phyloP scores from a whole-genome alignment of 2,888 invertebrate genomes.

The Hirtodrosophila histrioides region DNA sequence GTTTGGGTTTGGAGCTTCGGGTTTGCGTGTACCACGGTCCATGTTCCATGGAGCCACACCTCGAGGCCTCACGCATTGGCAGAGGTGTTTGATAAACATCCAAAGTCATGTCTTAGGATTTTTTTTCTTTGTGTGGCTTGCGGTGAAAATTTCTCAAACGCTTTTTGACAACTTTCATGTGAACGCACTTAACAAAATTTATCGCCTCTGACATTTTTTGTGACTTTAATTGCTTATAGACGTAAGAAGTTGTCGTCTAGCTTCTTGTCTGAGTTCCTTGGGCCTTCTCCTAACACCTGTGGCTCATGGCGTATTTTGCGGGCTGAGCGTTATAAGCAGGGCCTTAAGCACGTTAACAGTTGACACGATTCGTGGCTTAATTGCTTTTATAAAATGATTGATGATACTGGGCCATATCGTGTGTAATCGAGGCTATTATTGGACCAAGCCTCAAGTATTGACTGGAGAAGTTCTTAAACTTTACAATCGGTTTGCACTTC shows the following conservation, averaged over 20 bases:
- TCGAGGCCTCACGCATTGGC: constrained; percentile 74
- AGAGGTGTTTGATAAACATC: constrained; percentile 69
- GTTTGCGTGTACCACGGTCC: constrained; percentile 53
- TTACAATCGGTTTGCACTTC: not conserved
- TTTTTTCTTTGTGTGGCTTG: constrained; percentile 28
- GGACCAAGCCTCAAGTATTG: constrained; percentile 11
- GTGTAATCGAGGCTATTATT: constrained; percentile 33
- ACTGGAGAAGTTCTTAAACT: not conserved
- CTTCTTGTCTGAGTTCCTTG: constrained; percentile 57
- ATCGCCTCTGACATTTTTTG: constrained; percentile 76
- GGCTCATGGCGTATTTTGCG: constrained; percentile 1
- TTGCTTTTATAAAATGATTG: constrained; percentile 68
- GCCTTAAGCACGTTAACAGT: constrained; percentile 56
- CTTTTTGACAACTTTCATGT: constrained; percentile 80
- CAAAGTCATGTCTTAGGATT: constrained; percentile 50
- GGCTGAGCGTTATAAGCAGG: constrained; percentile 49
- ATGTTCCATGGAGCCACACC: constrained; percentile 62
- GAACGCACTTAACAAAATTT: constrained; percentile 81
- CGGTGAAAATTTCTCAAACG: constrained; percentile 76
- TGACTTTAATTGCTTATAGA: constrained; percentile 76
- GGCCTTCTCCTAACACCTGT: constrained; percentile 39
- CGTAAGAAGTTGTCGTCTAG: constrained; percentile 57
- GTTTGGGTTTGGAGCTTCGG: constrained; percentile 5
- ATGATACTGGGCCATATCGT: constrained; percentile 34
- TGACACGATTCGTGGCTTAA: constrained; percentile 70